Base-by-base conservation (phyloP, 1,140 invertebrate species). In the Panagrolaimus sp. region DNA sequence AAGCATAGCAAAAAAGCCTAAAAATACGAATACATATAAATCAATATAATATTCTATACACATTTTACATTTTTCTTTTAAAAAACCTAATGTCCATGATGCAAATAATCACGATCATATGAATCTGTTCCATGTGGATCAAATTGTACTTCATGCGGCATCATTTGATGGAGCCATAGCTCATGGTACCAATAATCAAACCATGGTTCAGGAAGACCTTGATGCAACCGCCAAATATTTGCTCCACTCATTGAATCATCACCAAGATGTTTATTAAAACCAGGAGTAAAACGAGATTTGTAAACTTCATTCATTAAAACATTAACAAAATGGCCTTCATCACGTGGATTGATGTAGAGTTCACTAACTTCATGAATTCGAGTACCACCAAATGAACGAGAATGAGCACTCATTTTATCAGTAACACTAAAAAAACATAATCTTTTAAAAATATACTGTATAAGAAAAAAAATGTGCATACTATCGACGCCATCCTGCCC, bases 181-280 rank as follows among this genome's bases (percentile, higher is more conserved):
- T 79, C 78, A 45, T 67, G 66, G 71, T 63, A 80, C 65, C 72
- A 79, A 48, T 79, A 79, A 14, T 79, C 78, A 42, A 66, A 81
- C 78, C 78, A 80, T 57, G 68, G 71, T 31, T 80, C 78, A 11
- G 78, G 78, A 25, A 80, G 68, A 23, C 63, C 57, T n/a, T 76
- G 72, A 13, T 51, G 66, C 9, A 45, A 46, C 44, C 63, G 42
- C 46, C 63, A 70, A 45, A 51, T 67, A 7, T 25, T 62, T 3
- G 66, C 16, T 47, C 66, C 72, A 7, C 44, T 63, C n/a, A 16
- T 42, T 46, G 62, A 25, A 20, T 73, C 53, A 63, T 82, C 75
- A 23, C 75, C 78, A 23, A 68, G 65, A 43, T 78, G 42, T 27
- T 31, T 47, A 63, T 76, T 76, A 47, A 70, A 82, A 42, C 79